Percentiles rank a stretch among this genome's conserved stretches.
These are phyloP conservation scores for Priapulus caudatus DNA, from an alignment of 2,888 invertebrate genomes.

Conservation along the genomic window DNA sequence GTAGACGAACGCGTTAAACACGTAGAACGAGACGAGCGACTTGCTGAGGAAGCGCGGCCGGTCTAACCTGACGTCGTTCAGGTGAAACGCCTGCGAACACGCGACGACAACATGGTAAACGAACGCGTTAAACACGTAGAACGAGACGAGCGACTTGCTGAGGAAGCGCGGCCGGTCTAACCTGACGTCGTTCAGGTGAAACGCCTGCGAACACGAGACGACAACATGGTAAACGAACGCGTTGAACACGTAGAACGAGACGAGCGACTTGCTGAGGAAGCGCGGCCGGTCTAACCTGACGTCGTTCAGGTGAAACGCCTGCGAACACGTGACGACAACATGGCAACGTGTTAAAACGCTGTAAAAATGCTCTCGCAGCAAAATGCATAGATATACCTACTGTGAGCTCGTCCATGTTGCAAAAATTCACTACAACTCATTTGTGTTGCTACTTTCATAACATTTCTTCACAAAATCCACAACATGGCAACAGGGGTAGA, in stretches of 20 bases:
- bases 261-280: slow-evolving; percentile 78
- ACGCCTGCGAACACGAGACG: slow-evolving; percentile 49
- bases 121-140: slow-evolving; percentile 75
- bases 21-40: slow-evolving; percentile 74
- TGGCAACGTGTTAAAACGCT: too few species aligned
- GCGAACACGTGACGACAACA: slow-evolving; percentile 38
- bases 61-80: slow-evolving; percentile 73
- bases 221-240: slow-evolving; percentile 66
- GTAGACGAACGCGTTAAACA: slow-evolving; percentile 77
- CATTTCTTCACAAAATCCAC: too few species aligned
- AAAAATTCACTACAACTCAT: too few species aligned
- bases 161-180: slow-evolving; percentile 80
- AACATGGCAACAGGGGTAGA: too few species aligned
- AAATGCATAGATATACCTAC: too few species aligned
- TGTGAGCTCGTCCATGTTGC: too few species aligned
- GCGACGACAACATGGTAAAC: slow-evolving; percentile 54
- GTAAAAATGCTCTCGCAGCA: too few species aligned
- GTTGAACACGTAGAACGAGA: slow-evolving; percentile 79
- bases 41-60: slow-evolving; percentile 78
- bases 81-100: slow-evolving; percentile 63
- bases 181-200: slow-evolving; percentile 71
- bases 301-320: slow-evolving; percentile 79
- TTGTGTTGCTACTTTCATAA: too few species aligned
- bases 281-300: slow-evolving; percentile 75
- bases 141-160: slow-evolving; percentile 78